phyloP scores from a whole-genome alignment of 2,888 invertebrate species.

The Caenorhabditis wallacei region DNA sequence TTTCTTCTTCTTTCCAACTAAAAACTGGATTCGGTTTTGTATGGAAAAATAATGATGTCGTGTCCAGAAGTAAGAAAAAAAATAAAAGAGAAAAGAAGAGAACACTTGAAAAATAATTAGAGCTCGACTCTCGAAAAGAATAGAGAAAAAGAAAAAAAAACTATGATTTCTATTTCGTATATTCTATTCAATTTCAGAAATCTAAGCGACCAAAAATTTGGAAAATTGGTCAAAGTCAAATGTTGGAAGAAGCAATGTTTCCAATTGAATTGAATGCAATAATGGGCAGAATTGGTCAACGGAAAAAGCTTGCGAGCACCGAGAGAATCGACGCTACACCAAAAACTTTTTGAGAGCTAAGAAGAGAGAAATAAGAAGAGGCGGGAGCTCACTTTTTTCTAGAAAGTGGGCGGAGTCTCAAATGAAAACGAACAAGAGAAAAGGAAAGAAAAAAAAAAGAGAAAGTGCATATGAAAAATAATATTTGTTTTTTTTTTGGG shows the following conservation, averaged over 20 bases:
- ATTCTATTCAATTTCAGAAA: constrained; percentile 43
- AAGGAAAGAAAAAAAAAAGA: constrained; percentile 3
- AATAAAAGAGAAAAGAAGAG: constrained; percentile 10
- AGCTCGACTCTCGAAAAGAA: constrained; percentile 3
- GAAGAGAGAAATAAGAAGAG: constrained; percentile 11
- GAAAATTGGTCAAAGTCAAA: constrained; percentile 40
- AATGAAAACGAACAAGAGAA: constrained; percentile 6
- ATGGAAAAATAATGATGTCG: constrained; percentile 56
- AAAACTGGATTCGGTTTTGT: constrained; percentile 37
- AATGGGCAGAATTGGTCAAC: constrained; percentile 55
- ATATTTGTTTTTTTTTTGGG: constrained; percentile 50
- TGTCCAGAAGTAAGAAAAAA: constrained; percentile 8
- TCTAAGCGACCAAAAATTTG: constrained; percentile 32
- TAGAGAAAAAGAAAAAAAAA: background rate
- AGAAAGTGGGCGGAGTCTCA: constrained; percentile 54
- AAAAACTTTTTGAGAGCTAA: constrained; percentile 40
- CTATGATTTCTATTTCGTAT: constrained; percentile 10
- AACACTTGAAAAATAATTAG: constrained; percentile 64
- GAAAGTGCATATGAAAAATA: constrained; percentile 59
- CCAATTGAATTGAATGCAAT: constrained; percentile 59
- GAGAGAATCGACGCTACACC: background rate
- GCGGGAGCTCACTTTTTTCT: constrained; percentile 51
- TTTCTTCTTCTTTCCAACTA: constrained; percentile 1
- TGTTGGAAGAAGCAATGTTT: constrained; percentile 47
- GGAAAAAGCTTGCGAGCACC: constrained; percentile 13